Base-by-base conservation (phyloP, 2,888 invertebrate genomes). In the Acanthosepion lycidas region DNA sequence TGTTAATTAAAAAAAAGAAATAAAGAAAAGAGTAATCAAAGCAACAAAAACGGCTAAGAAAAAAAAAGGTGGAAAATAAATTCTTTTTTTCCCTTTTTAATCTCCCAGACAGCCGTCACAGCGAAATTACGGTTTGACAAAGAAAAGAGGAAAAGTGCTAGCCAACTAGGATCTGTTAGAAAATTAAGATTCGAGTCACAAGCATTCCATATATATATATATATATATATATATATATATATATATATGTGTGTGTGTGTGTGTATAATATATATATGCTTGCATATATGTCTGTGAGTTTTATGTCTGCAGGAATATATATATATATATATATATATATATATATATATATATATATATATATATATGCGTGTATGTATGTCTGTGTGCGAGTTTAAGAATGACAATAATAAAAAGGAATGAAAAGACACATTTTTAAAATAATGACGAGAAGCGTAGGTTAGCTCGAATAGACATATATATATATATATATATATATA, bases 71-170 rank as follows among this genome's bases (percentile, higher is more conserved):
- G 23, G n/a, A 78, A 78, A n/a, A 33, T 78, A n/a, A 78, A 33
- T n/a, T 8, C 1, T 78, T n/a, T 15, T 15, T 33, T 78, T 33
- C 15, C 15, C n/a, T n/a, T 78, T 78, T n/a, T 78, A 78, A 78
- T 78, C 78, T 78, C 2, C 15, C 9, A 78, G 78, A 78, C 78
- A 78, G 78, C 12, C 78, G 78, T 78, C n/a, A 12, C 78, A n/a
- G n/a, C n/a, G n/a, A 78, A 78, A 78, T 78, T n/a, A 78, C 78
- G n/a, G n/a, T 78, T n/a, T 33, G 78, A 78, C 78, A 78, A 78
- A 78, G n/a, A 33, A 78, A 78, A 78, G n/a, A 78, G 78, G n/a
- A 18, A 78, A 78, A n/a, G n/a, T 33, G 78, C 12, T 9, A 78
- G n/a, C n/a, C 33, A 78, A 78, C 9, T 33, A n/a, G n/a, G 78